These are phyloP conservation scores for Solenopsis fugax DNA, from an alignment of 1,140 invertebrate genomes.

Conservation along the genomic window DNA sequence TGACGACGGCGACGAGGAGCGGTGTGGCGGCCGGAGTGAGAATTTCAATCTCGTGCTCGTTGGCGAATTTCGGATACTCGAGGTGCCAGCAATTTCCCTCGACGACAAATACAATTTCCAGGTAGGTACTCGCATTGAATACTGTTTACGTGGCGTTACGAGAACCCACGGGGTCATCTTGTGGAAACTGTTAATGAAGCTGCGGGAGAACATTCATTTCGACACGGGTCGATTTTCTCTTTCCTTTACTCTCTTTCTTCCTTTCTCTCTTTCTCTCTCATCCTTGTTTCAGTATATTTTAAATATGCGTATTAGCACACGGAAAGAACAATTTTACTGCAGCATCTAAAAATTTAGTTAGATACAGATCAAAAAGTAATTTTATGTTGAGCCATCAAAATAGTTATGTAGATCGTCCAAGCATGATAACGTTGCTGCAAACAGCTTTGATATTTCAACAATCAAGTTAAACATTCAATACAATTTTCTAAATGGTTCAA, in stretches of 20 bases:
- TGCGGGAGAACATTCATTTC: neutral
- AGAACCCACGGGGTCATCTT: conserved; percentile 22
- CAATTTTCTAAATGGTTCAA: no score
- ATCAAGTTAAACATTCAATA: no score
- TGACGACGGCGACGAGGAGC: conserved; percentile 37
- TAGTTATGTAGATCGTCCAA: no score
- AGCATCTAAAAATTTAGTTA: no score
- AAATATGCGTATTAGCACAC: no score
- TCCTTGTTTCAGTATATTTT: neutral
- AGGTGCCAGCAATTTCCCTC: conserved; percentile 62
- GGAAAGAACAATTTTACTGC: no score
- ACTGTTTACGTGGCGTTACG: conserved; percentile 38
- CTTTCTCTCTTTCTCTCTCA: neutral
- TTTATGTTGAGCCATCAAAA: no score
- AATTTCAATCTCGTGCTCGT: conserved; percentile 58
- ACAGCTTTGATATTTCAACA: no score
- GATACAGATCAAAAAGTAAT: no score
- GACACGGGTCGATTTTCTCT: neutral
- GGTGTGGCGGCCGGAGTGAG: conserved; percentile 52
- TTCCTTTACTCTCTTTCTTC: neutral
- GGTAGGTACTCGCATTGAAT: conserved; percentile 56
- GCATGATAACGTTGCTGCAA: no score
- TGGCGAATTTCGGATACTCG: conserved; percentile 60
- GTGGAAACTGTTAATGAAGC: conserved; percentile 51
- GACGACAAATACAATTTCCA: conserved; percentile 63